A percentile compares a stretch with the other conserved stretches of the same genome.
These are phyloP conservation scores for Thereva nobilitata DNA, from an alignment of 2,888 invertebrate genomes.

Conservation along the genomic window DNA sequence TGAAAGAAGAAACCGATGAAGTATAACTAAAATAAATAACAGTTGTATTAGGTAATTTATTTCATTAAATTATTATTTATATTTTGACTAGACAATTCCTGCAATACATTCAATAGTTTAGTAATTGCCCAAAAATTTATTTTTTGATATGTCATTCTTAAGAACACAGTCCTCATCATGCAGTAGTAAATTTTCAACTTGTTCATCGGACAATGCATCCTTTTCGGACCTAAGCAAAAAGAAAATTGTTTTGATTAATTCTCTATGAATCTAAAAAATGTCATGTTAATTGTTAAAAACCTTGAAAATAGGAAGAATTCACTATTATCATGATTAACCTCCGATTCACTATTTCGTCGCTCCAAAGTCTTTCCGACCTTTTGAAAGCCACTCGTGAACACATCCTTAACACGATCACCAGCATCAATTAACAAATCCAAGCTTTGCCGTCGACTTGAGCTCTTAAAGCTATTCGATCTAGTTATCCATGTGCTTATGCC, in stretches of 20 bases:
- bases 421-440: constrained; percentile 78
- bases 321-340: constrained; percentile 59
- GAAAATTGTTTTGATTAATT: not conserved
- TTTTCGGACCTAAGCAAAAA: constrained; percentile 52
- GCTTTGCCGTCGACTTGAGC: constrained; percentile 66
- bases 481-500: constrained; percentile 51
- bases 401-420: constrained; percentile 79
- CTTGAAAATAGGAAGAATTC: constrained; percentile 58
- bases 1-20: too few species aligned
- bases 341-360: constrained; percentile 72
- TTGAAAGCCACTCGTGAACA: constrained; percentile 77
- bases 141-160: constrained; percentile 46
- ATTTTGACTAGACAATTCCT: constrained; percentile 40
- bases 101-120: constrained; percentile 6
- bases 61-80: constrained; percentile 13
- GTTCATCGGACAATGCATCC: constrained; percentile 57
- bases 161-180: constrained; percentile 38
- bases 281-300: constrained; percentile 46
- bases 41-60: constrained; percentile 8
- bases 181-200: constrained; percentile 55
- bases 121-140: constrained; percentile 29
- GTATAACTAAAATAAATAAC: too few species aligned
- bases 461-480: constrained; percentile 55
- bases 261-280: not conserved
- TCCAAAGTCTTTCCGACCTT: constrained; percentile 70